phyloP scores from a whole-genome alignment of 2,113 vertebrate species.

The Ageneiosus marmoratus region DNA sequence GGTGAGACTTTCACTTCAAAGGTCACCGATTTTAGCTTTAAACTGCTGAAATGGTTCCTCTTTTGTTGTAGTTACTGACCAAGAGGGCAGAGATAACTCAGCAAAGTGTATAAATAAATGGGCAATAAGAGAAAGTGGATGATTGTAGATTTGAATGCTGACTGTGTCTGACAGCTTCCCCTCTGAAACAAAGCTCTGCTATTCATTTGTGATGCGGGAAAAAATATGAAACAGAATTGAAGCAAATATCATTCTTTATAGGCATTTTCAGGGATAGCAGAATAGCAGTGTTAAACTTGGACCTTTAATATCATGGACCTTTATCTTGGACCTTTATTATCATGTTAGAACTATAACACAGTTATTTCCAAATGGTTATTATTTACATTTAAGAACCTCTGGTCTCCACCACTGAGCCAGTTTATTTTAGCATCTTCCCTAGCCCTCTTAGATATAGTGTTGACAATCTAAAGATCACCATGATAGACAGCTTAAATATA shows the following conservation, averaged over 20 bases:
- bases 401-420: background rate
- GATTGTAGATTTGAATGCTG: background rate
- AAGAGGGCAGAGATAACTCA: background rate
- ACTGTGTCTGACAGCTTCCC: background rate
- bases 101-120: conserved; percentile 41
- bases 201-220: conserved; percentile 6
- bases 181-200: background rate
- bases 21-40: background rate
- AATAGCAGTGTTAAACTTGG: background rate
- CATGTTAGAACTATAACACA: background rate
- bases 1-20: background rate
- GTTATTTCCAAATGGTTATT: background rate
- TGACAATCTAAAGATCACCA: too few relatives aligned
- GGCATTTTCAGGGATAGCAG: background rate
- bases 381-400: background rate
- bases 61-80: background rate
- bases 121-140: conserved; percentile 24
- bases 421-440: too few relatives aligned
- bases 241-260: background rate
- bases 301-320: too few relatives aligned
- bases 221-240: background rate
- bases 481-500: too few relatives aligned
- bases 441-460: too few relatives aligned
- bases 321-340: too few relatives aligned
- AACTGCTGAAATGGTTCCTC: background rate